Conservation (phyloP, 2,113 vertebrate genomes). For the Chlorocebus sabaeus region DNA sequence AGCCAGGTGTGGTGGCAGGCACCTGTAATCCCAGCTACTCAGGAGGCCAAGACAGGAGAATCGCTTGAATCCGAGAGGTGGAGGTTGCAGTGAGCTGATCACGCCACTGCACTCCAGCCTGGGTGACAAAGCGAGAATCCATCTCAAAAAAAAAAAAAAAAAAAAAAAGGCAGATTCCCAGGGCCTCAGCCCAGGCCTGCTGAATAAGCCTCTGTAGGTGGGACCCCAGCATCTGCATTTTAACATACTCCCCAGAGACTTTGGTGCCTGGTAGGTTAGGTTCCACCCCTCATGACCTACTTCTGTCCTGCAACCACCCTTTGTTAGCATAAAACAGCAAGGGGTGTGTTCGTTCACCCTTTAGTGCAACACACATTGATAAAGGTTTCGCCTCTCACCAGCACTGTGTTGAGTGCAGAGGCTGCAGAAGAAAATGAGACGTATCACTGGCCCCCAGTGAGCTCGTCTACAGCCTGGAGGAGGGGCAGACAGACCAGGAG, state of each 20-base stretch:
- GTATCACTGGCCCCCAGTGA: background rate
- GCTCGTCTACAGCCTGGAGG: background rate
- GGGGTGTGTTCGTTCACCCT: rapidly evolving
- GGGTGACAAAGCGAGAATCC: background rate
- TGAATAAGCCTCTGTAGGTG: background rate
- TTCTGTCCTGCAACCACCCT: rapidly evolving
- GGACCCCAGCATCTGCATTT: background rate
- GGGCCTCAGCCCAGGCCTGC: background rate
- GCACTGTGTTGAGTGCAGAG: rapidly evolving
- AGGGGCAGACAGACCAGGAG: too few species aligned
- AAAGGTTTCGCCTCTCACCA: rapidly evolving
- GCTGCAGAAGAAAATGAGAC: background rate
- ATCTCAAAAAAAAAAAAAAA: background rate
- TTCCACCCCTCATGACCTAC: rapidly evolving
- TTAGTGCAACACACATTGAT: rapidly evolving
- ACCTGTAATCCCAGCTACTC: background rate
- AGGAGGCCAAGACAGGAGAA: background rate
- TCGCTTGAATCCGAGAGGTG: background rate
- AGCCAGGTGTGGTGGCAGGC: background rate
- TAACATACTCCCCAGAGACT: rapidly evolving
- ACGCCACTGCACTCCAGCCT: background rate
- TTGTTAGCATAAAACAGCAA: background rate
- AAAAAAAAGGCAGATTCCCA: background rate
- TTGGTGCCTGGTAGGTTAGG: rapidly evolving
- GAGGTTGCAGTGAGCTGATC: background rate